Evolutionary conservation across 2,797 vertebrate genomes (phyloP).

Genomic region (Eulemur mongoz): DNA sequence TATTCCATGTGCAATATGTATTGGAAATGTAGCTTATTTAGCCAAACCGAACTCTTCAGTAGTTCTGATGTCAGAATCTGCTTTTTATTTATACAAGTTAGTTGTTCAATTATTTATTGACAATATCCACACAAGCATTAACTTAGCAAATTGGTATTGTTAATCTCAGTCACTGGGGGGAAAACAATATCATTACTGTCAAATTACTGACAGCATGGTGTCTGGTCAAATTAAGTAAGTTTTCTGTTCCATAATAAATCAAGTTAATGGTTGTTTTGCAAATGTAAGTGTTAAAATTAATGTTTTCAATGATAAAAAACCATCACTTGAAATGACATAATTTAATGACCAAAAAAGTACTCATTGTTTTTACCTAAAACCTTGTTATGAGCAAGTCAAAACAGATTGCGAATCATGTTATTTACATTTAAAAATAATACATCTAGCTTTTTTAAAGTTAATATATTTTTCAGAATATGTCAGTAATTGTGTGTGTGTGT

Average conservation of each 20-base stretch:
- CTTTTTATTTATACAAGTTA: conserved; percentile 41
- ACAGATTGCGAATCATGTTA: not conserved
- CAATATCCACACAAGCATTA: conserved; percentile 47
- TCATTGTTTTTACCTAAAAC: not conserved
- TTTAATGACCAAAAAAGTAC: conserved; percentile 43
- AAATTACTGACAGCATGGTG: conserved; percentile 70
- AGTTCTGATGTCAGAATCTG: not conserved
- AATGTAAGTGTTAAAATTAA: conserved; percentile 51
- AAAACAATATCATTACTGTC: conserved; percentile 61
- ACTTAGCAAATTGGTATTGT: conserved; percentile 54
- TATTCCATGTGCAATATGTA: not conserved
- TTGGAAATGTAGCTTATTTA: conserved; percentile 37
- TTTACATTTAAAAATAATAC: not conserved
- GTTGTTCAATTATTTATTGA: conserved; percentile 58
- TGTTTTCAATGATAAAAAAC: conserved; percentile 5
- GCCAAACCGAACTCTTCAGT: not conserved
- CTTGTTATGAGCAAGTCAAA: not conserved
- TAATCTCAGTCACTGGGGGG: conserved; percentile 51
- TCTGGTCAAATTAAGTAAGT: conserved; percentile 70
- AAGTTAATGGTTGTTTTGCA: conserved; percentile 51
- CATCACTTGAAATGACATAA: not conserved
- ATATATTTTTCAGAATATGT: not conserved
- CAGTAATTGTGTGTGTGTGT: not conserved
- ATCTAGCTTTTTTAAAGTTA: not conserved
- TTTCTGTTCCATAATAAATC: conserved; percentile 64